Conservation (phyloP, 2,888 invertebrate genomes). For the Limulus polyphemus region DNA sequence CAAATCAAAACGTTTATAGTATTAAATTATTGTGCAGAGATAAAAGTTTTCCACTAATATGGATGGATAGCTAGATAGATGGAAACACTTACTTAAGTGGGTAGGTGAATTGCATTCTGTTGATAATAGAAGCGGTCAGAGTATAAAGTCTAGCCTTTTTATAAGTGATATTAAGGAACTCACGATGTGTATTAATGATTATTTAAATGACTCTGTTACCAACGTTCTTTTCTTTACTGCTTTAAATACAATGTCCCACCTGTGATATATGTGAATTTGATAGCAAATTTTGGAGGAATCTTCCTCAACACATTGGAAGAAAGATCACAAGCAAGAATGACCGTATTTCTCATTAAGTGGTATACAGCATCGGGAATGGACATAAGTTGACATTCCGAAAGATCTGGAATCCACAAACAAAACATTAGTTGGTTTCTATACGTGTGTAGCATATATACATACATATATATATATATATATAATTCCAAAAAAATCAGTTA, state of each 20-base stretch:
- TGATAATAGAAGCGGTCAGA: background rate
- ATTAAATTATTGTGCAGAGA: too few species aligned
- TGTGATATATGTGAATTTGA: slow-evolving; percentile 75
- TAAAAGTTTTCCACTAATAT: too few species aligned
- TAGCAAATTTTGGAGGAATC: slow-evolving; percentile 75
- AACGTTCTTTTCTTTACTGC: too few species aligned
- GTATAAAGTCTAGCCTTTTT: too few species aligned
- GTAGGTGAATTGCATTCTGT: background rate
- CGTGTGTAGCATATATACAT: too few species aligned
- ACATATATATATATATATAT: too few species aligned
- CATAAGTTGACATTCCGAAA: slow-evolving; percentile 83
- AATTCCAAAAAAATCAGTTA: too few species aligned
- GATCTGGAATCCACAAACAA: slow-evolving; percentile 48
- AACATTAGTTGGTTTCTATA: too few species aligned
- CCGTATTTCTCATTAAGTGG: slow-evolving; percentile 79
- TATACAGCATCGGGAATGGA: slow-evolving; percentile 88
- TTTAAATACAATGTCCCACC: slow-evolving; percentile 40
- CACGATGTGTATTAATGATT: too few species aligned
- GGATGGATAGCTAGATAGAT: background rate
- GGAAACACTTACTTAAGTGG: background rate
- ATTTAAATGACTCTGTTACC: too few species aligned
- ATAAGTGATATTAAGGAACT: too few species aligned
- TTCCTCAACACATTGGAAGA: slow-evolving; percentile 82
- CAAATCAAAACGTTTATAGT: background rate
- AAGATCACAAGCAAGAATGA: slow-evolving; percentile 72